These are phyloP conservation scores for Orthonychiurus folsomi DNA, from an alignment of 2,888 invertebrate genomes.

Conservation along the genomic window DNA sequence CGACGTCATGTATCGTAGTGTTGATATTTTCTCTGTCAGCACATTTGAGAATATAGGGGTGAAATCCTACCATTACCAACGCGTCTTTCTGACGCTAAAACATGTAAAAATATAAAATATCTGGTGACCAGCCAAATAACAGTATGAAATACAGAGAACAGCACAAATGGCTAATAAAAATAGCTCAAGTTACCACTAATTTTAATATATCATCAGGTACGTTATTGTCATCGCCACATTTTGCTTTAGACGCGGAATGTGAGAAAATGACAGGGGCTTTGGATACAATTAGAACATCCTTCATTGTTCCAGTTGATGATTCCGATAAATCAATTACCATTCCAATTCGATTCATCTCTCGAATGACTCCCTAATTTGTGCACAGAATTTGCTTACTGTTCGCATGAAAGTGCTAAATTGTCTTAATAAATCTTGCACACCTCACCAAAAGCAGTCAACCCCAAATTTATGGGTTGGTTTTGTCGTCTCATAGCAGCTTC, in stretches of 20 bases:
- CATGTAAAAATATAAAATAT: conserved; percentile 9
- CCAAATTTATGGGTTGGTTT: too few relatives aligned
- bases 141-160: conserved; percentile 5
- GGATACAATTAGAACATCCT: conserved; percentile 51
- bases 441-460: conserved; percentile 30
- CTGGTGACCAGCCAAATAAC: not conserved
- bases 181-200: conserved; percentile 51
- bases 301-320: conserved; percentile 55
- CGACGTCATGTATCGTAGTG: conserved; percentile 43
- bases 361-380: too few relatives aligned
- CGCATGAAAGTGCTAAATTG: too few relatives aligned
- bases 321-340: conserved; percentile 60
- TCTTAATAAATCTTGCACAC: too few relatives aligned
- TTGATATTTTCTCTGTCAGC: conserved; percentile 21
- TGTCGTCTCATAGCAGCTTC: too few relatives aligned
- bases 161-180: conserved; percentile 13
- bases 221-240: conserved; percentile 54
- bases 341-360: conserved; percentile 56
- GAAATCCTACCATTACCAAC: conserved; percentile 46
- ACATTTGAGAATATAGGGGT: conserved; percentile 42
- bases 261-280: conserved; percentile 46
- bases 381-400: too few relatives aligned
- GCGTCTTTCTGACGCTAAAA: conserved; percentile 44
- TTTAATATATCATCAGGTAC: conserved; percentile 55
- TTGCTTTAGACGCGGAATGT: conserved; percentile 54